phyloP scores from a whole-genome alignment of 2,888 invertebrate species.

The Chalcis sispes region DNA sequence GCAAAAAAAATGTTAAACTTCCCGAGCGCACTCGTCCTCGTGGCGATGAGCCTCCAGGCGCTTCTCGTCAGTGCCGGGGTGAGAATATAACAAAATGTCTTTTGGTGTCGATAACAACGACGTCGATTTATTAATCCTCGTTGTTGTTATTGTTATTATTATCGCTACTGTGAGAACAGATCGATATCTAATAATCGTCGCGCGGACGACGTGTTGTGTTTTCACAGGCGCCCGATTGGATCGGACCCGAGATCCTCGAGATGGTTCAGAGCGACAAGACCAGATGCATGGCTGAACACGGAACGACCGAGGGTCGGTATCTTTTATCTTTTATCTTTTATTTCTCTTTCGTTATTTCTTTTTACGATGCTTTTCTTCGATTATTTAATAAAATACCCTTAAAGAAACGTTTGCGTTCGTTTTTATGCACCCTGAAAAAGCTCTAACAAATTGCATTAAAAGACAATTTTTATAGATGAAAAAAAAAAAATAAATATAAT shows the following conservation, averaged over 20 bases:
- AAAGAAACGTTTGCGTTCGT: too few species aligned
- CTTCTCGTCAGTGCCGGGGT: constrained; percentile 32
- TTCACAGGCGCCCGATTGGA: constrained; percentile 69
- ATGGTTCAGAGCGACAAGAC: constrained; percentile 69
- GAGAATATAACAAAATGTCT: constrained; percentile 12
- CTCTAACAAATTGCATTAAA: too few species aligned
- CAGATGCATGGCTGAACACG: constrained; percentile 71
- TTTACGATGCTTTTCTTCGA: too few species aligned
- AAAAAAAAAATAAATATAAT: background rate
- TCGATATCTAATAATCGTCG: background rate
- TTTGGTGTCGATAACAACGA: background rate
- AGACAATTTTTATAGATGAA: background rate
- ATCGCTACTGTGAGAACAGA: background rate
- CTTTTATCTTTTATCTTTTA: too few species aligned
- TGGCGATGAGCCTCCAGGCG: constrained; percentile 19
- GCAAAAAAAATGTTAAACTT: background rate
- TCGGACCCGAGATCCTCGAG: constrained; percentile 68
- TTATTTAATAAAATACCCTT: too few species aligned
- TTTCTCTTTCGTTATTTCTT: too few species aligned
- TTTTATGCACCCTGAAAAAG: too few species aligned
- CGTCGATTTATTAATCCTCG: background rate
- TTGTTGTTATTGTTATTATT: background rate
- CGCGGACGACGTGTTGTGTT: background rate
- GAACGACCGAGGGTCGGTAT: constrained; percentile 69
- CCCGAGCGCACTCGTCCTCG: background rate